phyloP scores from a whole-genome alignment of 2,113 vertebrate species.

The Ellobius talpinus region DNA sequence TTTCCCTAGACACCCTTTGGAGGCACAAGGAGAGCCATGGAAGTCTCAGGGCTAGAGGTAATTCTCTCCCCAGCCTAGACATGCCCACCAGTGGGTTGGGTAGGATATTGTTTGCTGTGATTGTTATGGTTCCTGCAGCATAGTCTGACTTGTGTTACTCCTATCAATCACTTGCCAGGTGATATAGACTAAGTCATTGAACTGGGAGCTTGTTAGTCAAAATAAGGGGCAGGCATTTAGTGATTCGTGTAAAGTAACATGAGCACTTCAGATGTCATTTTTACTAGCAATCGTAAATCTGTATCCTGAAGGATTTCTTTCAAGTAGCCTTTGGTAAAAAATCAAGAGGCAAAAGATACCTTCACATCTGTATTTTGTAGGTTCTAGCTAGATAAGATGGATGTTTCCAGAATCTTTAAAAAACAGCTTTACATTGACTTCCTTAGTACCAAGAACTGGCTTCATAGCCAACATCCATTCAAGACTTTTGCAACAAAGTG shows the following conservation, averaged over 20 bases:
- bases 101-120: neutral
- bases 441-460: neutral
- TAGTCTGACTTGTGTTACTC: neutral
- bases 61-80: neutral
- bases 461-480: neutral
- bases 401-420: neutral
- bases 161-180: neutral
- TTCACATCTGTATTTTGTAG: neutral
- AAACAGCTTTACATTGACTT: slow-evolving; percentile 21
- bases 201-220: neutral
- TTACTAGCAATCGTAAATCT: neutral
- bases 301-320: slow-evolving; percentile 3
- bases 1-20: neutral
- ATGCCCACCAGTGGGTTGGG: neutral
- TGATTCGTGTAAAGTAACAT: neutral
- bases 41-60: neutral
- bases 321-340: slow-evolving; percentile 30
- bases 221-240: neutral
- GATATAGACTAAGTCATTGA: neutral
- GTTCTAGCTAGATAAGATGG: neutral
- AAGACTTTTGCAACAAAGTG: neutral
- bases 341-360: neutral
- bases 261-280: neutral
- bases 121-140: neutral
- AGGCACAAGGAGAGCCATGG: neutral